phyloP scores from a whole-genome alignment of 2,113 vertebrate species.

The Dipodomys spectabilis region DNA sequence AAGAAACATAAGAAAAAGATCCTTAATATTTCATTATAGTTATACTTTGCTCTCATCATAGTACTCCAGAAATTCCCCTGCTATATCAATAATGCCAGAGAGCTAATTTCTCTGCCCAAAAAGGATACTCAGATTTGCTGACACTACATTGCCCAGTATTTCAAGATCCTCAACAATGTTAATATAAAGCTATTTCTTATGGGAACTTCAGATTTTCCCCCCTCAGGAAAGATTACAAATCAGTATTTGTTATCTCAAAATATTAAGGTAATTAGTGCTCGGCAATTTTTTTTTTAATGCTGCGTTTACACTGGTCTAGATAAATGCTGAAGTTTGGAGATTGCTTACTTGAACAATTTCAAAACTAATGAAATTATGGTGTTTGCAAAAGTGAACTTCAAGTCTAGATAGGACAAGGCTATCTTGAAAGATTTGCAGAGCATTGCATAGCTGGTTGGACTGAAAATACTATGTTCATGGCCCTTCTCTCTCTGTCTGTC shows the following conservation, averaged over 20 bases:
- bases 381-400: slow-evolving; percentile 62
- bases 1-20: background rate
- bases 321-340: slow-evolving; percentile 45
- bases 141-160: slow-evolving; percentile 71
- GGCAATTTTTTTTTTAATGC: background rate
- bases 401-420: background rate
- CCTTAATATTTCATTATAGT: slow-evolving; percentile 60
- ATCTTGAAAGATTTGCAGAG: slow-evolving; percentile 62
- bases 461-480: slow-evolving; percentile 29
- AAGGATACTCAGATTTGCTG: slow-evolving; percentile 74
- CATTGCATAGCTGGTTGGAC: slow-evolving; percentile 7
- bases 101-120: slow-evolving; percentile 82
- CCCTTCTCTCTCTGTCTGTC: background rate
- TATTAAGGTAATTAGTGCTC: slow-evolving; percentile 74
- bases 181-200: slow-evolving; percentile 69
- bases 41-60: slow-evolving; percentile 59
- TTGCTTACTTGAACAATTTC: slow-evolving; percentile 70
- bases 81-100: slow-evolving; percentile 72
- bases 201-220: background rate
- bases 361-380: slow-evolving; percentile 60
- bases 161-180: slow-evolving; percentile 77
- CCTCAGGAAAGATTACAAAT: slow-evolving; percentile 58
- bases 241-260: slow-evolving; percentile 61
- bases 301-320: background rate
- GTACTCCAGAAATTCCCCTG: slow-evolving; percentile 64